Percentiles rank a stretch among this genome's conserved stretches.
These are phyloP conservation scores for Ptychadena robeensis DNA, from an alignment of 2,797 vertebrate species.

Conservation along the genomic window DNA sequence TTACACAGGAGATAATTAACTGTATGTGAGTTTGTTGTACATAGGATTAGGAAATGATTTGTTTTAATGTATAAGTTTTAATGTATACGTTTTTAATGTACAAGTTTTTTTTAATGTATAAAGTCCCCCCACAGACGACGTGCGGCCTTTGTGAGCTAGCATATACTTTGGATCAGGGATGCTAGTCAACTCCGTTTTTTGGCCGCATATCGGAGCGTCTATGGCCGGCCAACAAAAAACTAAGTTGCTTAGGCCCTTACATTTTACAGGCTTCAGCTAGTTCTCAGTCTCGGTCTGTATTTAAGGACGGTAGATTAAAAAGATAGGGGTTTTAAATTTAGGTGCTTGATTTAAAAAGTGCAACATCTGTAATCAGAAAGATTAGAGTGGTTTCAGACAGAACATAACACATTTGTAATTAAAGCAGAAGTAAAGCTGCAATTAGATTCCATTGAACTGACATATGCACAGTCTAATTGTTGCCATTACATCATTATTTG, in stretches of 20 bases:
- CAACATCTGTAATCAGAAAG: neutral
- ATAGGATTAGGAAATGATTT: neutral
- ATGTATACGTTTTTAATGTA: too few relatives aligned
- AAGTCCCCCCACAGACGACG: too few relatives aligned
- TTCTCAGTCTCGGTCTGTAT: too few relatives aligned
- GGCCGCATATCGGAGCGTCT: too few relatives aligned
- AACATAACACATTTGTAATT: neutral
- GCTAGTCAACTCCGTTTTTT: too few relatives aligned
- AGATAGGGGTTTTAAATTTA: neutral
- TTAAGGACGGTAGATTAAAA: neutral
- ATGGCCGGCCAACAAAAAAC: neutral
- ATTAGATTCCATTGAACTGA: neutral
- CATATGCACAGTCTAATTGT: neutral
- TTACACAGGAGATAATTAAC: neutral
- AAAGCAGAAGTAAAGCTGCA: neutral
- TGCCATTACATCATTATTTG: constrained; percentile 38
- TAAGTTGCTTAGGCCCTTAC: neutral
- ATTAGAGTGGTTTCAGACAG: neutral
- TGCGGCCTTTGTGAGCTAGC: too few relatives aligned
- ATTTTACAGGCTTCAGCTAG: neutral
- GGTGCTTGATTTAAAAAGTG: neutral
- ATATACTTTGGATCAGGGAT: too few relatives aligned
- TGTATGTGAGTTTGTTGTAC: neutral
- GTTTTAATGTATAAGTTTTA: neutral
- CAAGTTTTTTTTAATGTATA: too few relatives aligned